Percentiles rank a stretch among this genome's conserved stretches.
phyloP scores from a whole-genome alignment of 1,140 invertebrate genomes.

The Psilanteris sp. region DNA sequence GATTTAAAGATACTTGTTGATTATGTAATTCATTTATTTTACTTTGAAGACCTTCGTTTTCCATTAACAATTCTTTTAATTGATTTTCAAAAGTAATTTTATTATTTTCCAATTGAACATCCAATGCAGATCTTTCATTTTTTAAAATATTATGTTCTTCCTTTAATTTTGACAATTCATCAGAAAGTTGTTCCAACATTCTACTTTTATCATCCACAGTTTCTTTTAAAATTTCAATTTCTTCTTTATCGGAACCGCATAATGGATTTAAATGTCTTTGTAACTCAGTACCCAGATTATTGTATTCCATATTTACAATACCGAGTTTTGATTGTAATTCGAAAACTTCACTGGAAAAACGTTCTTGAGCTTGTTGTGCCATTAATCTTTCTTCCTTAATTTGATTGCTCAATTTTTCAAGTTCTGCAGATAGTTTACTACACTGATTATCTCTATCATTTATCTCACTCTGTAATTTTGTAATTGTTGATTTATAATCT shows the following conservation, averaged over 20 bases:
- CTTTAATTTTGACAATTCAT: conserved; percentile 9
- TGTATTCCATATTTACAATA: conserved; percentile 43
- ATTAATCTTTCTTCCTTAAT: conserved; percentile 40
- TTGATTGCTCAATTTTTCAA: conserved; percentile 56
- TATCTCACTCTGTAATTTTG: conserved; percentile 39
- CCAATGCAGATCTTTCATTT: conserved; percentile 21
- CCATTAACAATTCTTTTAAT: conserved; percentile 18
- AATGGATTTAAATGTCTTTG: conserved; percentile 48
- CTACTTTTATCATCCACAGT: conserved; percentile 30
- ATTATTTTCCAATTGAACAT: conserved; percentile 26
- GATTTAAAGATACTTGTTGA: conserved; percentile 24
- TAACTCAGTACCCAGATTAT: conserved; percentile 35
- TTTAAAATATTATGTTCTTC: conserved; percentile 1
- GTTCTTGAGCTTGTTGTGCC: conserved; percentile 32
- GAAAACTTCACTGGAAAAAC: conserved; percentile 41
- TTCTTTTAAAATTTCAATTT: conserved; percentile 19
- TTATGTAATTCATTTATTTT: conserved; percentile 16
- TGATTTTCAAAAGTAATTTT: conserved; percentile 32
- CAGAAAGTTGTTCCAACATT: conserved; percentile 40
- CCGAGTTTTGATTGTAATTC: conserved; percentile 42
- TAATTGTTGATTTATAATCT: conserved; percentile 34
- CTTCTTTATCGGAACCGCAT: conserved; percentile 35
- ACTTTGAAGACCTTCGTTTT: conserved; percentile 42
- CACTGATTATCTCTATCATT: conserved; percentile 61
- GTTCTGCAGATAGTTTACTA: conserved; percentile 56